Evolutionary conservation across 1,140 invertebrate genomes (phyloP), one percentile per base, ranked within the genome.

Genomic region (Chironomus striatipennis): DNA sequence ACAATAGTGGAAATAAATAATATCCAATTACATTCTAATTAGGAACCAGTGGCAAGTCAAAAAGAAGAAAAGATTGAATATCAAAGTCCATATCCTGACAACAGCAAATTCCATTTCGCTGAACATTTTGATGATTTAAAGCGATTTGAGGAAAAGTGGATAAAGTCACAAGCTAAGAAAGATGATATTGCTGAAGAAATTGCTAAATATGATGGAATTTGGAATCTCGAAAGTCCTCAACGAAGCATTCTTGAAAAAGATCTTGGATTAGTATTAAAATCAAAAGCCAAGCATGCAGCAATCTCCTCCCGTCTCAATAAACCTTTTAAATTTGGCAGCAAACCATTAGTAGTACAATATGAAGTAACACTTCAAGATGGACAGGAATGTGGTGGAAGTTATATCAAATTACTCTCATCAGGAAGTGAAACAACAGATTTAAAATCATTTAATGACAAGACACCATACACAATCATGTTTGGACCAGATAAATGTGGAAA

Each of bases 401-500:
- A 99, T 83, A 83, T 99, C 0, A 99, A 99, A 85, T 86, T 99
- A 17, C 83, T 99, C 15, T 91, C 90, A 15, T 81, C 88, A 4
- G 88, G 88, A 74, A 80, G 85, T 47, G 86, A 89, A 67, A 87
- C 89, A 64, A 82, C 88, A 18, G 90, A 96, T 82, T 85, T 98
- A 24, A 90, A 88, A 74, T 85, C 75, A 76, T 97, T 99, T 82
- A 88, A 95, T 82, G 96, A 99, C 84, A 97, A 98, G 84, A 97
- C 97, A 9, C 93, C 96, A 0, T 99, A 98, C 83, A 94, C 94
- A 2, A 96, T 99, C 79, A 99, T 99, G 98, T 99, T 99, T 86
- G 98, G 97, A 1, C 98, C 98, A 9, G 98, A 99, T 85, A 99
- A 99, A 83, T 99, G 98, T 86, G 97, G 97, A 75, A 94, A 91